Conservation (phyloP, 2,797 vertebrate genomes). For the Alcedo quadribrachys region DNA sequence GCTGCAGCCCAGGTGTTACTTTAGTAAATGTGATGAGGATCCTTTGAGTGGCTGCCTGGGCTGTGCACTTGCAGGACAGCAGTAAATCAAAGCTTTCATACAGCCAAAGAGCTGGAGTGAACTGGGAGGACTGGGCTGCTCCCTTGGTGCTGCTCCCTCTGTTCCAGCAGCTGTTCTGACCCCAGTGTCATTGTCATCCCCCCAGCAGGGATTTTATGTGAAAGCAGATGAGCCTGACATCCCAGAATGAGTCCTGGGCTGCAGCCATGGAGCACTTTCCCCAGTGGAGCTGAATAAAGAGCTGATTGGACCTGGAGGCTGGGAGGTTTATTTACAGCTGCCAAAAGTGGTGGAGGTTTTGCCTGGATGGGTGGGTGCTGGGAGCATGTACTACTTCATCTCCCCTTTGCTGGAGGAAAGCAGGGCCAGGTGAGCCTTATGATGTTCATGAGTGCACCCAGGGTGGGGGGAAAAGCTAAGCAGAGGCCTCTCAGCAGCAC, state of each 20-base stretch:
- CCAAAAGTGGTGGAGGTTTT: not conserved
- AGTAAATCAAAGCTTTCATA: not conserved
- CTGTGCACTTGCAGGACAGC: not conserved
- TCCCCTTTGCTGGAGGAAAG: not conserved
- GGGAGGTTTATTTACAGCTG: not conserved
- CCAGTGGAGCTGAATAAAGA: not conserved
- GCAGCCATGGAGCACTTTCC: accelerated
- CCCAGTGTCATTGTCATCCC: accelerated
- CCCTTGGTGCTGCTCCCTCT: not conserved
- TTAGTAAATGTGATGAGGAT: not conserved
- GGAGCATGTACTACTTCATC: not conserved
- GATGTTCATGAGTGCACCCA: accelerated
- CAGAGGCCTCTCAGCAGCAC: not conserved
- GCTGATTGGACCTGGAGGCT: not conserved
- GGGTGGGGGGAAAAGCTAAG: not conserved
- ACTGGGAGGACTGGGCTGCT: not conserved
- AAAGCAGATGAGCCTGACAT: too few species aligned
- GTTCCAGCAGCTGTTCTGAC: not conserved
- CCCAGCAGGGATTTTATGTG: not conserved
- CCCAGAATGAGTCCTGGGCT: not conserved
- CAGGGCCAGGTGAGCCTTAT: not conserved
- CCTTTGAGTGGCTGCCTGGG: not conserved
- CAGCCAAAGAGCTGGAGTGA: accelerated
- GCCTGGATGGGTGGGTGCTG: not conserved
- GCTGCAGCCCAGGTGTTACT: not conserved